Evolutionary conservation across 23 tunicate species (phyloP), one percentile per base, ranked within the genome.

Genomic region (Trididemnum miniatum): DNA sequence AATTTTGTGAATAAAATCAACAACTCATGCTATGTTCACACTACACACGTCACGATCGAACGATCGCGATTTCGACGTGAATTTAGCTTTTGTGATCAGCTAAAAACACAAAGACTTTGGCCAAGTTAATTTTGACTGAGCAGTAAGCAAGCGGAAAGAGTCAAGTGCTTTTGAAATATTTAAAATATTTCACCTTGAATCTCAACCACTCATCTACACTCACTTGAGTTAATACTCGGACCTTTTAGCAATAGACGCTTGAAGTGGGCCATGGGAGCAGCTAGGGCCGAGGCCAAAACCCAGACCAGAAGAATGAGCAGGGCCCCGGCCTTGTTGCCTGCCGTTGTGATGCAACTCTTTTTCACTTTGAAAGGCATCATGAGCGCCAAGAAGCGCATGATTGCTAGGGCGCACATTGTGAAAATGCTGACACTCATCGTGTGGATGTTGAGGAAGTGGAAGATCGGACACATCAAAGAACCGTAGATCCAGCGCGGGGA

Each of bases 321-420:
- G 23, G 26, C 37, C 36, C 97, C 97, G 26, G 78, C 86, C 65
- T 36, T 82, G 20, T 86, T 71, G 30, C 39, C 82, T 9, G 82
- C 28, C 1, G 90, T 86, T 1, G 90, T 72, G 31, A 86, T 51
- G 20, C 67, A 63, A 78, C 90, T 91, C 34, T 79, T 51, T 33
- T 84, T 89, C 35, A 91, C 39, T 32, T 80, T 77, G 66, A 85
- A 91, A 2, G 97, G 97, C 67, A 65, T 75, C 76, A 69, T 84
- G 31, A 91, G 38, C 0, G 90, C 97, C 81, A 86, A 65, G 71
- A 86, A 91, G 7, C 97, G 76, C 89, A 91, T 86, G 78, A 84
- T 60, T 2, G 90, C 97, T 1, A 91, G 81, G 1, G 97, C 78
- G 66, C 97, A 91, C 77, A 91, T 91, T 31, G 97, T 91, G 65